These are phyloP conservation scores for Ciconia stormi DNA, from an alignment of 2,113 vertebrate species.

Conservation along the genomic window DNA sequence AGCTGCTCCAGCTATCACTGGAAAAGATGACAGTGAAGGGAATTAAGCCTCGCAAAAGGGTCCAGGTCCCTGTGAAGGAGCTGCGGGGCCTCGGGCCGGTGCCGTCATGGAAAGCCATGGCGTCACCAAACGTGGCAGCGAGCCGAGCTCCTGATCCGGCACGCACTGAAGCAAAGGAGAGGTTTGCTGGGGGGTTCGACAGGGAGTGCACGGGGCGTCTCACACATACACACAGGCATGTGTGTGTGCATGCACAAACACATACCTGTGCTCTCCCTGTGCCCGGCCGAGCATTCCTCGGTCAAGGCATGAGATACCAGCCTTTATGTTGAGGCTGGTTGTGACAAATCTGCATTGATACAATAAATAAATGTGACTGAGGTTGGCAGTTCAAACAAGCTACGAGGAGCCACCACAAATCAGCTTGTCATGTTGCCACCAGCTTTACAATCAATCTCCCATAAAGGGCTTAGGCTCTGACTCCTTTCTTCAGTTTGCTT, in stretches of 20 bases:
- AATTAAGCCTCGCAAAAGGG: neutral
- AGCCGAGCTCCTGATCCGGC: neutral
- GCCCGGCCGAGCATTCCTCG: neutral
- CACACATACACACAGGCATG: too few species aligned
- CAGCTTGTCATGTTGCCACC: slow-evolving; percentile 58
- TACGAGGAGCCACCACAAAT: slow-evolving; percentile 60
- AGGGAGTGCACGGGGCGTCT: neutral
- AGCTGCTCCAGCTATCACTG: slow-evolving; percentile 63
- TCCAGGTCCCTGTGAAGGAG: neutral
- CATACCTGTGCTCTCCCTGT: neutral
- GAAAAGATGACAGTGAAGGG: slow-evolving; percentile 38
- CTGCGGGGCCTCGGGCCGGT: fast-evolving
- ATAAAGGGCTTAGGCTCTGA: slow-evolving; percentile 53
- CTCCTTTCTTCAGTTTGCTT: slow-evolving; percentile 57
- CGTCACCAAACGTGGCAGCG: neutral
- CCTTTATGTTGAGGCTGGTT: neutral
- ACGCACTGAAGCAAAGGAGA: neutral
- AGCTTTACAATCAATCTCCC: slow-evolving; percentile 58
- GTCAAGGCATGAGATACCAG: neutral
- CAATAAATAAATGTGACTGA: slow-evolving; percentile 47
- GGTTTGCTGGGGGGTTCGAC: neutral
- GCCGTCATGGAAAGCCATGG: neutral
- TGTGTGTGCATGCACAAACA: neutral
- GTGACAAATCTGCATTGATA: slow-evolving; percentile 3
- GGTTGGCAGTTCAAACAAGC: slow-evolving; percentile 59